phyloP scores from a whole-genome alignment of 2,888 invertebrate genomes.

The Eudemis profundana region DNA sequence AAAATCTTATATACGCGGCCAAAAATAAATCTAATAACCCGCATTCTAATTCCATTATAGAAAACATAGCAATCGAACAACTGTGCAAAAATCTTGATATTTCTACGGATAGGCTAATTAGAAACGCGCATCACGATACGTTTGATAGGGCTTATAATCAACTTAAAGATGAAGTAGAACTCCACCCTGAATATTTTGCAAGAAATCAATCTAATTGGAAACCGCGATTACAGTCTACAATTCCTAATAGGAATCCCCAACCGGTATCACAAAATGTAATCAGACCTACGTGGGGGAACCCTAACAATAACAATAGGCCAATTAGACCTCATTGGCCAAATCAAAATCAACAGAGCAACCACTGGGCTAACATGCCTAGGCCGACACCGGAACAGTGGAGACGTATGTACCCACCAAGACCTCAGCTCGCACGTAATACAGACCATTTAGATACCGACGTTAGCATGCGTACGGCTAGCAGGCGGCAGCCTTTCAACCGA shows the following conservation, averaged over 20 bases:
- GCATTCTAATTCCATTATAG: no score
- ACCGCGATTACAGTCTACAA: no score
- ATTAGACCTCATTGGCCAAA: no score
- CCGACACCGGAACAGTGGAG: constrained; percentile 5
- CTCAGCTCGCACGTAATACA: background rate
- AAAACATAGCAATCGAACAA: constrained; percentile 7
- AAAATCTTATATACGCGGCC: no score
- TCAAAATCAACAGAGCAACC: no score
- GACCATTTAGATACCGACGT: constrained; percentile 5
- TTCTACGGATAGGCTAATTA: background rate
- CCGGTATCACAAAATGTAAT: no score
- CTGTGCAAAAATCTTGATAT: constrained; percentile 13
- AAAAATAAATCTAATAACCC: no score
- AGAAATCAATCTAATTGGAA: background rate
- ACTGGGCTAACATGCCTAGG: background rate
- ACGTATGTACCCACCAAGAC: constrained; percentile 3
- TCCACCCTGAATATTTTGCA: constrained; percentile 8
- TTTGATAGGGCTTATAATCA: constrained; percentile 3
- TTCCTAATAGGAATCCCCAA: no score
- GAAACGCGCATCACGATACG: background rate
- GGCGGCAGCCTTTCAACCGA: background rate
- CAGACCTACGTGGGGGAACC: no score
- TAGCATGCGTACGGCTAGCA: constrained; percentile 11
- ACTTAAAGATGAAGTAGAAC: background rate
- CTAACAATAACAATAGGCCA: no score